Evolutionary conservation across 1,140 invertebrate species (phyloP).

Genomic region (Palaemon carinicauda): DNA sequence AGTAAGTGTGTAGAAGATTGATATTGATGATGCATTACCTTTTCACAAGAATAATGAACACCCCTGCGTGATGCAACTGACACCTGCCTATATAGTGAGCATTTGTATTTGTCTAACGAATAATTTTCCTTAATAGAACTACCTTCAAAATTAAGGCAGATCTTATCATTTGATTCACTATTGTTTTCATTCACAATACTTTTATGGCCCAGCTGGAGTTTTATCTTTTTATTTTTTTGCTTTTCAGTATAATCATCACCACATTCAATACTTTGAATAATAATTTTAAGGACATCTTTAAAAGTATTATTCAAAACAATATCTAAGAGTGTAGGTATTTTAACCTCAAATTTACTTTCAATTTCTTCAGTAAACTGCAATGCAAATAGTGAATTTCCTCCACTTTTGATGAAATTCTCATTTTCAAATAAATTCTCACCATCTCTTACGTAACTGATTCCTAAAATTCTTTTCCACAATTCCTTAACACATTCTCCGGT

Average conservation of each 20-base stretch:
- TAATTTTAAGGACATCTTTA: background rate
- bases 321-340: conserved; percentile 32
- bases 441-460: background rate
- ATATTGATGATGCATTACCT: background rate
- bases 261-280: background rate
- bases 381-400: conserved; percentile 38
- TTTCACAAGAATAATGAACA: background rate
- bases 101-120: too few species aligned
- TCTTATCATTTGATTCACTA: too few species aligned
- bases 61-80: conserved; percentile 30
- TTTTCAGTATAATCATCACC: background rate
- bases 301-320: conserved; percentile 10
- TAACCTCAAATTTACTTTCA: background rate
- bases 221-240: background rate
- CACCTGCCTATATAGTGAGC: background rate
- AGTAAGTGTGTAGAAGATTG: background rate
- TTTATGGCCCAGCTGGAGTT: too few species aligned
- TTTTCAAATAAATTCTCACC: background rate
- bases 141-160: too few species aligned
- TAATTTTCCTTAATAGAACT: too few species aligned
- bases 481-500: conserved; percentile 3
- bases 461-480: conserved; percentile 24
- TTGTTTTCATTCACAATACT: too few species aligned
- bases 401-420: conserved; percentile 28
- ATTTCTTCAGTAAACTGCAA: conserved; percentile 21